Evolutionary conservation across 2,797 vertebrate genomes (phyloP).

Genomic region (Darevskia mixta): DNA sequence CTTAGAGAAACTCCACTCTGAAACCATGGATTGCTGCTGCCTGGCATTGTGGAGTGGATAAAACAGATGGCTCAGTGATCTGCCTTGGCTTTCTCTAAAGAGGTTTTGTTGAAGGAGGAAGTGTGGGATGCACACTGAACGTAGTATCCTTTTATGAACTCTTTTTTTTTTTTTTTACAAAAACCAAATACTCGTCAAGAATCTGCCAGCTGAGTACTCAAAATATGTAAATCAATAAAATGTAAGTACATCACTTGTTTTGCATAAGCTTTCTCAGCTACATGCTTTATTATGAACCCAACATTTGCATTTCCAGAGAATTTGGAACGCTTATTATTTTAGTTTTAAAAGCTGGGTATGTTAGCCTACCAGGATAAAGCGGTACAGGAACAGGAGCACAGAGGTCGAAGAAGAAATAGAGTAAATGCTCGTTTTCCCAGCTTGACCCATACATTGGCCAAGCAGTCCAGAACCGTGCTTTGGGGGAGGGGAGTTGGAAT

Average conservation of each 20-base stretch:
- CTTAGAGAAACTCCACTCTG: background rate
- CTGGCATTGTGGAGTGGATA: background rate
- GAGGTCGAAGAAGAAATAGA: background rate
- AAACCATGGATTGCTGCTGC: background rate
- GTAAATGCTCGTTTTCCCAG: background rate
- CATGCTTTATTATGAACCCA: background rate
- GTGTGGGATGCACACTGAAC: background rate
- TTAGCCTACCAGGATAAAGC: background rate
- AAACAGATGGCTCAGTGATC: background rate
- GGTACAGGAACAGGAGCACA: background rate
- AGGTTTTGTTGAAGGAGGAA: background rate
- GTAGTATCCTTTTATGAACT: background rate
- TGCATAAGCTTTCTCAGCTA: background rate
- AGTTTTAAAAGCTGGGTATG: background rate
- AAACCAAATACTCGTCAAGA: background rate
- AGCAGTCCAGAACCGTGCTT: background rate
- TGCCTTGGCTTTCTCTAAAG: background rate
- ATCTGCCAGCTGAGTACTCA: background rate
- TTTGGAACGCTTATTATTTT: background rate
- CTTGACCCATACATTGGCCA: background rate
- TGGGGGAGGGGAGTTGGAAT: background rate
- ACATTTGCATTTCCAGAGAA: background rate
- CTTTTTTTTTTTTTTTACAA: background rate
- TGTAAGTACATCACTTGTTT: background rate
- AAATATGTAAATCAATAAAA: conserved; percentile 5